These are phyloP conservation scores for Myripristis murdjan DNA, from an alignment of 2,797 vertebrate genomes.

Conservation along the genomic window DNA sequence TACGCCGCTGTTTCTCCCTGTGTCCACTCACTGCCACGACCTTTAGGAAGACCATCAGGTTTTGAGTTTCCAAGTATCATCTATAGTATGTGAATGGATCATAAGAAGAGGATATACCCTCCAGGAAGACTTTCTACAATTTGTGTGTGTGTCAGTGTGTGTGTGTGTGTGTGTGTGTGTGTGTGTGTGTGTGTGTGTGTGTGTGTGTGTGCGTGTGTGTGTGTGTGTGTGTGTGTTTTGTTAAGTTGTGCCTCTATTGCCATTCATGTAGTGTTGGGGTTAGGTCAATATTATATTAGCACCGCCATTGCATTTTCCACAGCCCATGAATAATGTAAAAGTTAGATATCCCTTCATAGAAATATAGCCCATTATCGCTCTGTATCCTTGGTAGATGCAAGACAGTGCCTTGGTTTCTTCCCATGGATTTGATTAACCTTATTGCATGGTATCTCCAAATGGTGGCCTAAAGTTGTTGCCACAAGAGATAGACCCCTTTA, in stretches of 20 bases:
- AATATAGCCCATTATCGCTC: conserved; percentile 79
- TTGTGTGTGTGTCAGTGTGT: conserved; percentile 21
- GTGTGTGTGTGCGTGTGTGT: conserved; percentile 27
- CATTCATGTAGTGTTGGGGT: conserved; percentile 80
- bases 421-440: conserved; percentile 79
- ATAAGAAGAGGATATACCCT: conserved; percentile 78
- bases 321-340: conserved; percentile 84
- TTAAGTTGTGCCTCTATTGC: conserved; percentile 71
- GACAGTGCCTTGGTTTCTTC: conserved; percentile 69
- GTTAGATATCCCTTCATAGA: conserved; percentile 81
- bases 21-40: conserved; percentile 66
- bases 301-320: conserved; percentile 82
- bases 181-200: conserved; percentile 35
- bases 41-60: conserved; percentile 66
- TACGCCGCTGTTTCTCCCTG: conserved; percentile 38
- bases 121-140: conserved; percentile 70
- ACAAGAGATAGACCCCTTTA: conserved; percentile 72
- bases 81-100: conserved; percentile 76
- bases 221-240: conserved; percentile 38
- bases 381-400: conserved; percentile 72
- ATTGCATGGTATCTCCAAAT: conserved; percentile 70
- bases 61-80: conserved; percentile 75
- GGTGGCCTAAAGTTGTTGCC: conserved; percentile 76
- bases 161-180: conserved; percentile 29
- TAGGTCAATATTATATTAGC: conserved; percentile 86